Evolutionary conservation across 2,113 vertebrate species (phyloP), one percentile per base, ranked within the genome.

Genomic region (Notiomystis cincta): DNA sequence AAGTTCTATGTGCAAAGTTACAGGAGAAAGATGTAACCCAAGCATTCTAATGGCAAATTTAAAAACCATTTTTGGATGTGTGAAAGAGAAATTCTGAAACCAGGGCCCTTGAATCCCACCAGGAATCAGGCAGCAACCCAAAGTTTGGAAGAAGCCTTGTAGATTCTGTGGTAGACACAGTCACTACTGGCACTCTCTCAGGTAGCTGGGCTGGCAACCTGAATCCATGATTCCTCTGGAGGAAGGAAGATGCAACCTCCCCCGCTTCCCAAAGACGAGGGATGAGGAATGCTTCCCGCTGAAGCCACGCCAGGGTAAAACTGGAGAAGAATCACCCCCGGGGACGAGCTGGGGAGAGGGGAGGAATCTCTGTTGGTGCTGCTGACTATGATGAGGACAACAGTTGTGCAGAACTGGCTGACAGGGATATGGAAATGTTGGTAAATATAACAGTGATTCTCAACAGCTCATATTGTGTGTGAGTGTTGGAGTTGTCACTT

Each of bases 361-460:
- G 75, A 94, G 85, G 95, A 96, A 97, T 96, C 87, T 94, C 86
- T 97, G 93, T 94, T 97, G 94, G 89, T 95, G 94, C 92, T 97
- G 89, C 95, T 97, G 96, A 97, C 95, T 96, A 96, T 96, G 95
- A 96, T 92, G 87, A 97, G 96, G 96, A 95, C 97, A 97, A 97
- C 97, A 97, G 96, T 97, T 97, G 95, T 95, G 93, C 89, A 96
- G 95, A 96, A 95, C 96, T 96, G 96, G 95, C 95, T 97, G 96
- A 95, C 96, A 97, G 85, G 95, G 96, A 96, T 96, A 97, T 97
- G 97, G 96, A 97, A 97, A 97, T 97, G 96, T 97, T 97, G 94
- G 95, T 97, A 97, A 97, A 97, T 97, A 97, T 97, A 97, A 97
- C 97, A 97, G 97, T 95, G 97, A 97, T 94, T 97, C 95, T 97